Evolutionary conservation across 2,797 vertebrate genomes (phyloP).

Genomic region (Ctenosaura bakeri): DNA sequence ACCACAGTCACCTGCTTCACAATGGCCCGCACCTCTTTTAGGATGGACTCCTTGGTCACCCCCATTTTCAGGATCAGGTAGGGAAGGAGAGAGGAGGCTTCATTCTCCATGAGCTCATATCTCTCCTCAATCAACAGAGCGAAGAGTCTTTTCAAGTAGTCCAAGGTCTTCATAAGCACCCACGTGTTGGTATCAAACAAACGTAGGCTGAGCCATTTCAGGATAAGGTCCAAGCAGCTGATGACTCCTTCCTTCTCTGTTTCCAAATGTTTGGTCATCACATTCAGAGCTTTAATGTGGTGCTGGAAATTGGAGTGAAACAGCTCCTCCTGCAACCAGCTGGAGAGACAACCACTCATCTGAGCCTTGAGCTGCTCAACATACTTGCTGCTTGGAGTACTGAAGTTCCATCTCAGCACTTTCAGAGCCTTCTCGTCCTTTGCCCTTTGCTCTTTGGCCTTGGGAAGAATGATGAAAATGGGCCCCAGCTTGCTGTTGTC

Average conservation of each 20-base stretch:
- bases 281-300: slow-evolving; percentile 89
- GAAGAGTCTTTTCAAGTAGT: slow-evolving; percentile 91
- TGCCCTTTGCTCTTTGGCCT: slow-evolving; percentile 91
- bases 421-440: slow-evolving; percentile 92
- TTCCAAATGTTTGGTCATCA: slow-evolving; percentile 92
- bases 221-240: slow-evolving; percentile 89
- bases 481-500: slow-evolving; percentile 86
- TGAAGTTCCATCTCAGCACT: slow-evolving; percentile 83
- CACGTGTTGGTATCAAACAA: slow-evolving; percentile 96
- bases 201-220: slow-evolving; percentile 93
- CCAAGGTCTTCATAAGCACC: slow-evolving; percentile 92
- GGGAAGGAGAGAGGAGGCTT: slow-evolving; percentile 90
- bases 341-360: slow-evolving; percentile 88
- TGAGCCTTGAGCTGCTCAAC: slow-evolving; percentile 92
- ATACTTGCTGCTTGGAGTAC: slow-evolving; percentile 89
- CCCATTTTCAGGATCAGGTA: slow-evolving; percentile 94
- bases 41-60: slow-evolving; percentile 90
- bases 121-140: slow-evolving; percentile 86
- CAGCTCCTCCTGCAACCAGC: slow-evolving; percentile 91
- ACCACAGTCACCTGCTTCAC: slow-evolving; percentile 89
- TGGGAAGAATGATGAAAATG: slow-evolving; percentile 87
- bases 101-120: slow-evolving; percentile 91
- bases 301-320: slow-evolving; percentile 93
- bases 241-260: slow-evolving; percentile 89
- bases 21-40: slow-evolving; percentile 89